phyloP scores from a whole-genome alignment of 2,888 invertebrate species.

The Mimachlamys varia region DNA sequence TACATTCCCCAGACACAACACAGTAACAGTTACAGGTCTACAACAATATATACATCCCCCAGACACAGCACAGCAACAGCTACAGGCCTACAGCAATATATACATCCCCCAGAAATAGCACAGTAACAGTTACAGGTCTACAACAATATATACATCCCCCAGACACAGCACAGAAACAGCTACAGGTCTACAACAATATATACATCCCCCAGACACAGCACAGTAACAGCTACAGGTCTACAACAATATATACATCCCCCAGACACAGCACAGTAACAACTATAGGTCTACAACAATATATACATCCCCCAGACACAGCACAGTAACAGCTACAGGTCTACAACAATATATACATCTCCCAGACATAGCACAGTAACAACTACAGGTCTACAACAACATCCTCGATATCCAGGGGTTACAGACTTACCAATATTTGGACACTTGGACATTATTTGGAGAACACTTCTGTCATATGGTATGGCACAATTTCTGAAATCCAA shows the following conservation, averaged over 20 bases:
- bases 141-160: too few species aligned
- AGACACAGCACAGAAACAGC: too few species aligned
- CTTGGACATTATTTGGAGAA: slow-evolving; percentile 50
- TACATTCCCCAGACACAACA: too few species aligned
- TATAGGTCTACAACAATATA: too few species aligned
- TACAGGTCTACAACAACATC: not conserved
- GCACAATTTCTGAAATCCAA: slow-evolving; percentile 56
- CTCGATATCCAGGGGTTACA: not conserved
- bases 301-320: slow-evolving; percentile 36
- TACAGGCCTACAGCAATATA: not conserved
- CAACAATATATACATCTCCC: too few species aligned
- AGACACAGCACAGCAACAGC: not conserved
- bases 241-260: too few species aligned
- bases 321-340: not conserved
- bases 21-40: too few species aligned
- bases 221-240: not conserved
- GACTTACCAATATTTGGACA: slow-evolving; percentile 52
- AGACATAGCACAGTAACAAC: not conserved
- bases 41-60: too few species aligned
- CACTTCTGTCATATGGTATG: slow-evolving; percentile 56
- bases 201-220: slow-evolving; percentile 36
- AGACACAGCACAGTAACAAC: too few species aligned
- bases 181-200: too few species aligned
- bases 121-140: not conserved
- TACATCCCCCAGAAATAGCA: too few species aligned